Percentiles rank a stretch among this genome's conserved stretches.
Evolutionary conservation across 2,888 invertebrate genomes (phyloP).

Genomic region (Patella ulyssiponensis): DNA sequence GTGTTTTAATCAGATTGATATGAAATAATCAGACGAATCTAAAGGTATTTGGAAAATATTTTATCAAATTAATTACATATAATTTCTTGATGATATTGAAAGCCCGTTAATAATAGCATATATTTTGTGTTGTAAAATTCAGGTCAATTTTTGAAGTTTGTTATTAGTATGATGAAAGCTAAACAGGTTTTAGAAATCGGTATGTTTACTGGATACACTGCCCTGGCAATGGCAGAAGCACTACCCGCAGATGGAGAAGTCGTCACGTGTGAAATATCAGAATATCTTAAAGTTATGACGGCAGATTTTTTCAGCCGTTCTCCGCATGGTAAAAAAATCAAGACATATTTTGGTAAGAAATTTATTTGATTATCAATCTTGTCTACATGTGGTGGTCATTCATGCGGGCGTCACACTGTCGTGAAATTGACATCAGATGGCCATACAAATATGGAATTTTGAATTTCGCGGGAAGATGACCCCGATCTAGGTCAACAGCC

Average conservation of each 20-base stretch:
- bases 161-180: constrained; percentile 51
- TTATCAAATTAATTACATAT: neutral
- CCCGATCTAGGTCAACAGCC: no score
- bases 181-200: constrained; percentile 56
- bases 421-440: no score
- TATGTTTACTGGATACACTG: constrained; percentile 58
- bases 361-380: neutral
- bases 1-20: no score
- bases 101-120: neutral
- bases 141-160: constrained; percentile 54
- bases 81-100: no score
- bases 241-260: constrained; percentile 53
- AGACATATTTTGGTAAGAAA: constrained; percentile 44
- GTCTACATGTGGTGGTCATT: neutral
- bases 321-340: constrained; percentile 50
- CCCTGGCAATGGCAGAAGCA: constrained; percentile 56
- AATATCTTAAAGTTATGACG: constrained; percentile 46
- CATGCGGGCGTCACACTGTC: no score
- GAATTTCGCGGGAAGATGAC: no score
- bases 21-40: neutral
- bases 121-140: constrained; percentile 24
- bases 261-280: constrained; percentile 48
- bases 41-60: neutral
- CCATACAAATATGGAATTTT: no score
- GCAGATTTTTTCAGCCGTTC: constrained; percentile 39